A percentile compares a stretch with the other conserved stretches of the same genome.
These are phyloP conservation scores for Rhinopomastus cyanomelas DNA, from an alignment of 2,113 vertebrate species.

Conservation along the genomic window DNA sequence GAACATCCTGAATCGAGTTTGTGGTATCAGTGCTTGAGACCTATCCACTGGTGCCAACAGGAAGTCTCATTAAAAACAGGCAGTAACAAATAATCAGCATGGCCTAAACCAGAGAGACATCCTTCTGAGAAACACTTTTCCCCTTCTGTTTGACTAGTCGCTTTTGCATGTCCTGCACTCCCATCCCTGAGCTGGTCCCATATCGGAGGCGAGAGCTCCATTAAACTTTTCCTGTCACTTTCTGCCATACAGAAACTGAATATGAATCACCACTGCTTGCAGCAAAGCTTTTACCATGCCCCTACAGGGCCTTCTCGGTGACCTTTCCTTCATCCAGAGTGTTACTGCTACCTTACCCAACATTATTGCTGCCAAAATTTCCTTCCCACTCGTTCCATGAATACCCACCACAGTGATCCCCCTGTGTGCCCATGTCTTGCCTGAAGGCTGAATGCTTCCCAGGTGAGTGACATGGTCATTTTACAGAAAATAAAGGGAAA, in stretches of 20 bases:
- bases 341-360: not conserved
- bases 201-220: not conserved
- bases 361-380: not conserved
- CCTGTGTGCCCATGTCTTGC: not conserved
- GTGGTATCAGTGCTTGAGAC: not conserved
- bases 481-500: not conserved
- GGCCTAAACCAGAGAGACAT: not conserved
- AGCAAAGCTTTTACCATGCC: not conserved
- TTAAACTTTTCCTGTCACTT: not conserved
- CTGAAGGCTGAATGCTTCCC: not conserved
- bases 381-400: not conserved
- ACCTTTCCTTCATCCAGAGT: not conserved
- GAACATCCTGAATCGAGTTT: not conserved
- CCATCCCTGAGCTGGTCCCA: not conserved
- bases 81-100: not conserved
- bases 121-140: not conserved
- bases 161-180: not conserved
- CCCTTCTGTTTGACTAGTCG: not conserved
- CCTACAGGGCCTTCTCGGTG: too few relatives aligned
- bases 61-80: not conserved
- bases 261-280: not conserved
- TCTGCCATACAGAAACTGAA: not conserved
- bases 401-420: not conserved
- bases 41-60: not conserved
- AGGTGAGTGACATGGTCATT: not conserved